Evolutionary conservation across 2,797 vertebrate species (phyloP), one percentile per base, ranked within the genome.

Genomic region (Micrastur ruficollis): DNA sequence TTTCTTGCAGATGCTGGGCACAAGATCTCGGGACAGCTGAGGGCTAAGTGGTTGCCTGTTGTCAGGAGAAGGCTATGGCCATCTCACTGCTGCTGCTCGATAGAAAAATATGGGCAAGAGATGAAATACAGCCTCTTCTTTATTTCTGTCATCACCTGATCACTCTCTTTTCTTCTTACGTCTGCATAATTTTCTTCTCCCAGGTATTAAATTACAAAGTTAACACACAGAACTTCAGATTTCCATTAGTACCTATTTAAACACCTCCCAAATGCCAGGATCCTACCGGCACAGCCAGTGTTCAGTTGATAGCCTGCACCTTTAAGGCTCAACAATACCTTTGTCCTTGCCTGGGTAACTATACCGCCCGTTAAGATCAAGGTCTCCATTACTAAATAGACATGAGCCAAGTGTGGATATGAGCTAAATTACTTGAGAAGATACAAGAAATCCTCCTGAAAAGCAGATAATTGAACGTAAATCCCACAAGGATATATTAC

Each of bases 401-500:
- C 66, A 62, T 7, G 42, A 80, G 46, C 53, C 49, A 59, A 78
- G 10, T 12, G n/a, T 59, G 56, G 53, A 56, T 75, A 34, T 34
- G 58, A 94, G n/a, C 52, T 73, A 49, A 91, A 87, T 88, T 52
- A 63, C 68, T 56, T 32, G 8, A 73, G 72, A 29, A 74, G 52
- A 71, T 23, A 40, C 6, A 71, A 75, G 32, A 92, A 80, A 88
- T 55, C n/a, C 7, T 68, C 50, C 49, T 42, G 38, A 91, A 94
- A 89, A 82, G n/a, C 59, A 92, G 61, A 49, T 74, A 85, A 93
- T 59, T 86, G 59, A 67, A 34, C 27, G 11, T 47, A 63, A 79
- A 73, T 70, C 74, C 81, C 90, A 73, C 58, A 25, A 62, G 88
- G 36, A 61, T 46, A 65, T 25, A 23, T 61, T 46, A 38, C 14